phyloP scores from a whole-genome alignment of 2,113 vertebrate species.

The Phaethon lepturus region DNA sequence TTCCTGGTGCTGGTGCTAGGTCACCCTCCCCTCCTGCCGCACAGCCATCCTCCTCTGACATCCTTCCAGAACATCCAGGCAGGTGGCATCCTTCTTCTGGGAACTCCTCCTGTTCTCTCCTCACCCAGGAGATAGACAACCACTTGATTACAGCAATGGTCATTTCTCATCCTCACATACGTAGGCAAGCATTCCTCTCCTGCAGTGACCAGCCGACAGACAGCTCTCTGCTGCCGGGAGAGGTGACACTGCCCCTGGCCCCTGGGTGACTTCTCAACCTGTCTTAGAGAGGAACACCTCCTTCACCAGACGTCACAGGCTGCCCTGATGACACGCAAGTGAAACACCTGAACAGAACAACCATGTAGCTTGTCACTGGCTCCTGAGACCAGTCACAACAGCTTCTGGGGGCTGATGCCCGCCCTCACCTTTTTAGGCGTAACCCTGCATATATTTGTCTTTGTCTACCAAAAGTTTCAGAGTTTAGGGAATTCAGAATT shows the following conservation, averaged over 20 bases:
- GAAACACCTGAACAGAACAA: neutral
- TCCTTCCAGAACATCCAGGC: neutral
- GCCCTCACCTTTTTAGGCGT: neutral
- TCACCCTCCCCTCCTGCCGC: neutral
- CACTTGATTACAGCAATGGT: neutral
- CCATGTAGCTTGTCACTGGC: accelerated
- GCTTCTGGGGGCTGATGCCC: neutral
- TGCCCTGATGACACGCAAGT: neutral
- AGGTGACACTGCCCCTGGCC: neutral
- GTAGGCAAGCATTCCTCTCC: neutral
- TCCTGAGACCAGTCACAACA: neutral
- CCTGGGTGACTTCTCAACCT: neutral
- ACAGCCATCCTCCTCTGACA: neutral
- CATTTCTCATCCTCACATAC: accelerated
- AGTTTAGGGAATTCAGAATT: neutral
- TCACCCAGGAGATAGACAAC: neutral
- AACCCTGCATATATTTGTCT: neutral
- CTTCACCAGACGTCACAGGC: neutral
- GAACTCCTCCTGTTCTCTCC: neutral
- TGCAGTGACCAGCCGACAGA: neutral
- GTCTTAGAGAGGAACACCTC: neutral
- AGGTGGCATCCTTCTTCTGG: neutral
- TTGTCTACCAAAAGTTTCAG: neutral
- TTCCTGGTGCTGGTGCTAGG: neutral
- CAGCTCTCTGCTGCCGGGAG: neutral